Evolutionary conservation across 2,797 vertebrate genomes (phyloP), one percentile per base, ranked within the genome.

Genomic region (Eremophila alpestris): DNA sequence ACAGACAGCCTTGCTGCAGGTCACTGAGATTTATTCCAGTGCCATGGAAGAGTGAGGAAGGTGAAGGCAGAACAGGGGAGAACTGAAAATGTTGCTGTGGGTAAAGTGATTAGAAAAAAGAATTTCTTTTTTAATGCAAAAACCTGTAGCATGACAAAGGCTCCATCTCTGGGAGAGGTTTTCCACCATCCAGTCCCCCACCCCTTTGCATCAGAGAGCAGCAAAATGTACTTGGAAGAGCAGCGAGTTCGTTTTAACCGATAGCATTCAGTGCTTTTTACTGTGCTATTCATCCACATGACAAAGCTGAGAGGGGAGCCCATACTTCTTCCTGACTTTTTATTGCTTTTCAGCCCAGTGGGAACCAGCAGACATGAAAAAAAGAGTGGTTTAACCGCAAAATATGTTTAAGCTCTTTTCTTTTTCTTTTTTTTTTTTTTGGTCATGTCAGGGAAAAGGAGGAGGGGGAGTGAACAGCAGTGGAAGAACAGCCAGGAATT

Each of bases 261-360:
- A 98, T 97, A 97, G 95, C 97, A 96, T 97, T 97, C 97, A 97
- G 96, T 7, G n/a, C 75, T 95, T 97, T 97, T 97, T 97, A 97
- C 71, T 65, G 97, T 94, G 96, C 96, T 97, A 98, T 98, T 97
- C 80, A 95, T 98, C 97, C 97, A 97, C 58, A 95, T 98, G 98
- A 98, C 98, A 98, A 97, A 97, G 95, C 95, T 95, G 96, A 96
- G 96, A 97, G 95, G 97, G 97, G 91, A 98, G 93, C 95, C 97
- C 95, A 98, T 98, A 97, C 97, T 97, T 98, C 98, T 97, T 98
- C 97, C 92, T 98, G 97, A 97, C 97, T 98, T 98, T 98, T 97
- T 98, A 98, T 98, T 98, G 97, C 97, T 98, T 98, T 98, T 94
- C 97, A 97, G 97, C 96, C 97, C 97, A 97, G 96, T 97, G 98